Evolutionary conservation across 2,888 invertebrate species (phyloP).

Genomic region (Lypha dubia): DNA sequence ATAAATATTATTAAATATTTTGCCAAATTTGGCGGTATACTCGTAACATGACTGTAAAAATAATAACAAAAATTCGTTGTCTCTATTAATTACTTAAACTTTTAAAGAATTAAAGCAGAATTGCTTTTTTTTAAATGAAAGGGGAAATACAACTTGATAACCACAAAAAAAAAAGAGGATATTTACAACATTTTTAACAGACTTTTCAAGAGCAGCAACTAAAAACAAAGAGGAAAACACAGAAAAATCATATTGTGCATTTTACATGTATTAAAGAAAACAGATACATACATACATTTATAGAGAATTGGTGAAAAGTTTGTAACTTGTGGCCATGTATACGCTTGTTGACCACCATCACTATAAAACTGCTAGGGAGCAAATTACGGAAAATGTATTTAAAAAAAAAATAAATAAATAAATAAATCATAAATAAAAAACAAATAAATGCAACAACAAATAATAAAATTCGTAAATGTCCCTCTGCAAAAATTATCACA

Average conservation of each 20-base stretch:
- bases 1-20: too few species aligned
- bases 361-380: conserved; percentile 39
- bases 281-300: conserved; percentile 23
- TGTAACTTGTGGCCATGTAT: conserved; percentile 42
- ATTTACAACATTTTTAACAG: conserved; percentile 26
- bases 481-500: conserved; percentile 63
- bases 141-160: conserved; percentile 12
- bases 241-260: conserved; percentile 42
- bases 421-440: conserved; percentile 48
- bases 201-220: not conserved
- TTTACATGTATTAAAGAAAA: conserved; percentile 43
- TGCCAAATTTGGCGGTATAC: not conserved
- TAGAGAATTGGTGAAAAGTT: conserved; percentile 15
- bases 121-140: not conserved
- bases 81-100: not conserved
- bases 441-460: conserved; percentile 50
- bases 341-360: conserved; percentile 38
- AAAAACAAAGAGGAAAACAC: conserved; percentile 10
- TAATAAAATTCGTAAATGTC: conserved; percentile 61
- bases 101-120: conserved; percentile 7
- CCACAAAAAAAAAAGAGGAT: not conserved
- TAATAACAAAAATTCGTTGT: not conserved
- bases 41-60: too few species aligned
- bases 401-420: conserved; percentile 27
- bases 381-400: conserved; percentile 50